Percentiles rank a stretch among this genome's conserved stretches.
phyloP scores from a whole-genome alignment of 2,888 invertebrate species.

The Conistra vaccinii region DNA sequence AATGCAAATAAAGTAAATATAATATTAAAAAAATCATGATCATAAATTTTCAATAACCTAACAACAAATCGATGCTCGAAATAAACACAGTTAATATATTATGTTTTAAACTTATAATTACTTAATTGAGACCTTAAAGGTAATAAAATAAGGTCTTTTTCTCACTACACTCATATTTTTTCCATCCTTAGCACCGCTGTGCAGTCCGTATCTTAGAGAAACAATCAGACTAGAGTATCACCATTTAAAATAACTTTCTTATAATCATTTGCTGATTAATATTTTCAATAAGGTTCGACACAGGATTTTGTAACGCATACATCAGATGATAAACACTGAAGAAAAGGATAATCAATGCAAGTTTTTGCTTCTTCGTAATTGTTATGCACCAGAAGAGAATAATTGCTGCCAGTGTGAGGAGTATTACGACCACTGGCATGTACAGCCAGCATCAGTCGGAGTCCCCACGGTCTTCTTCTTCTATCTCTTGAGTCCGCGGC shows the following conservation, averaged over 20 bases:
- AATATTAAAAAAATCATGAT: slow-evolving; percentile 22
- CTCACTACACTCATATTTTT: slow-evolving; percentile 12
- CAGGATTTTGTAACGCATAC: slow-evolving; percentile 10
- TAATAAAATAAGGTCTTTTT: not conserved
- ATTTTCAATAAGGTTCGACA: slow-evolving; percentile 18
- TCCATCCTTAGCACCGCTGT: slow-evolving; percentile 24
- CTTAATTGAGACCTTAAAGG: slow-evolving; percentile 2
- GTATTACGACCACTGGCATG: slow-evolving; percentile 34
- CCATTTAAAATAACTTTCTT: slow-evolving; percentile 41
- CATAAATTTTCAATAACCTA: slow-evolving; percentile 11
- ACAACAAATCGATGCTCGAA: slow-evolving; percentile 19
- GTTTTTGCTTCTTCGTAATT: slow-evolving; percentile 41
- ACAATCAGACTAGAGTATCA: slow-evolving; percentile 47
- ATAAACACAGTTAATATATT: slow-evolving; percentile 8
- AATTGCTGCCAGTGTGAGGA: slow-evolving; percentile 48
- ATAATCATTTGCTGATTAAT: slow-evolving; percentile 14
- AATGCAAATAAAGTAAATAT: slow-evolving; percentile 6
- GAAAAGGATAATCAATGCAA: slow-evolving; percentile 37
- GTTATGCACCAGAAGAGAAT: slow-evolving; percentile 45
- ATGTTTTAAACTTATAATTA: slow-evolving; percentile 9
- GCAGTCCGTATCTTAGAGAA: slow-evolving; percentile 44
- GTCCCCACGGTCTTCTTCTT: slow-evolving; percentile 3
- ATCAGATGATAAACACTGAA: slow-evolving; percentile 34
- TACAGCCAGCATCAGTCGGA: slow-evolving; percentile 53
- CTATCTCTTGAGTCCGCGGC: not conserved